These are phyloP conservation scores for Pycnonotus jocosus DNA, from an alignment of 2,113 vertebrate genomes.

Conservation along the genomic window DNA sequence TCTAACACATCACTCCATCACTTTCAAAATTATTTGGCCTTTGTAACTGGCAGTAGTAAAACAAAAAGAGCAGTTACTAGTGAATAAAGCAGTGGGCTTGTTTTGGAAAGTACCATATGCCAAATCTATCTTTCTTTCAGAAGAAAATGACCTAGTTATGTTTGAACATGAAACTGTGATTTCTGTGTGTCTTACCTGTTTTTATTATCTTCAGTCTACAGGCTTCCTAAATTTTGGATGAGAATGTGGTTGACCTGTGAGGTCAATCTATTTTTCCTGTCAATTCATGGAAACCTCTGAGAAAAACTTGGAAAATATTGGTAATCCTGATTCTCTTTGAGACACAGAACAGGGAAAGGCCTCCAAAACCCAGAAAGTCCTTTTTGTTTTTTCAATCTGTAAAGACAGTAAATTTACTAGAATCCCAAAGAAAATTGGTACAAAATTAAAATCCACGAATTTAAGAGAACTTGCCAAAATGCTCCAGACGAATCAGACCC, in stretches of 20 bases:
- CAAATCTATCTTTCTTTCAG: background rate
- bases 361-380: background rate
- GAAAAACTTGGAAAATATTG: conserved; percentile 46
- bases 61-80: background rate
- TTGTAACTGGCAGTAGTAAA: background rate
- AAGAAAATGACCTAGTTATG: conserved; percentile 20
- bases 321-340: conserved; percentile 1
- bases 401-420: background rate
- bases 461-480: background rate
- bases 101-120: background rate
- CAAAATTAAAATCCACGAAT: background rate
- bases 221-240: conserved; percentile 8
- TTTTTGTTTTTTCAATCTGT: background rate
- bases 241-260: conserved; percentile 41
- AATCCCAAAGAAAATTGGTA: background rate
- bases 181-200: conserved; percentile 33
- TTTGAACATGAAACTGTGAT: background rate
- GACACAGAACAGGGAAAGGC: background rate
- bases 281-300: conserved; percentile 34
- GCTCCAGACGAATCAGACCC: background rate
- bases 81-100: background rate
- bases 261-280: conserved; percentile 21
- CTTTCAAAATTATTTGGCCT: background rate
- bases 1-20: background rate
- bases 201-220: conserved; percentile 13